Evolutionary conservation across 2,113 vertebrate genomes (phyloP).

Genomic region (Amazona vittata): DNA sequence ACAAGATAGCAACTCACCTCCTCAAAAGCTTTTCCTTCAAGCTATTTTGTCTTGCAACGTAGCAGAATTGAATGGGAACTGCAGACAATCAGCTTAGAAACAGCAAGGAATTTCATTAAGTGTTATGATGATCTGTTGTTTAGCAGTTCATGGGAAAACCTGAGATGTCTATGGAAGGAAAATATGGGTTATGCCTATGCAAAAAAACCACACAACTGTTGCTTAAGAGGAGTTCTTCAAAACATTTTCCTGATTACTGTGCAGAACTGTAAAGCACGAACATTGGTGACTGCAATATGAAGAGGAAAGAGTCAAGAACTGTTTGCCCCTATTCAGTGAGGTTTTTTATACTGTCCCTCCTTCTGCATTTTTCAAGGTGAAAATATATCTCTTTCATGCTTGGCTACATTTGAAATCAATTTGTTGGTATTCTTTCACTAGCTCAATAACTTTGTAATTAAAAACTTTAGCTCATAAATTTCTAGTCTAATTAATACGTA

Average conservation of each 20-base stretch:
- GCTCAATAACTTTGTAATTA: neutral
- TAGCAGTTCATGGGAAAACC: neutral
- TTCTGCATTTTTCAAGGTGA: neutral
- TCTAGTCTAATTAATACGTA: neutral
- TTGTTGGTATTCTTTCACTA: neutral
- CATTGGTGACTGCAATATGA: neutral
- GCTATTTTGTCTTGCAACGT: neutral
- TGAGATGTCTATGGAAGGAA: neutral
- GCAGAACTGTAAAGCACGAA: neutral
- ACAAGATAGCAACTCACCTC: neutral
- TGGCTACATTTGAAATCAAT: neutral
- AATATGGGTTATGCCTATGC: rapidly evolving
- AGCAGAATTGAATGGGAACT: neutral
- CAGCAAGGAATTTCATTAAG: neutral
- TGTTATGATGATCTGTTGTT: neutral
- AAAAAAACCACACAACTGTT: neutral
- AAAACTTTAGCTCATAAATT: neutral
- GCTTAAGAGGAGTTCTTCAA: neutral
- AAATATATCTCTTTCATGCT: neutral
- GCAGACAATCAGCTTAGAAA: neutral
- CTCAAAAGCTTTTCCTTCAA: neutral
- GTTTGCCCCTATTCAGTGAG: rapidly evolving
- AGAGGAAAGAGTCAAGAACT: neutral
- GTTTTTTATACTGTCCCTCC: neutral
- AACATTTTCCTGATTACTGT: neutral